These are phyloP conservation scores for Aurelia sp. DNA, from an alignment of 30 jellyfish, hydroid and myxozoan species.

Conservation along the genomic window DNA sequence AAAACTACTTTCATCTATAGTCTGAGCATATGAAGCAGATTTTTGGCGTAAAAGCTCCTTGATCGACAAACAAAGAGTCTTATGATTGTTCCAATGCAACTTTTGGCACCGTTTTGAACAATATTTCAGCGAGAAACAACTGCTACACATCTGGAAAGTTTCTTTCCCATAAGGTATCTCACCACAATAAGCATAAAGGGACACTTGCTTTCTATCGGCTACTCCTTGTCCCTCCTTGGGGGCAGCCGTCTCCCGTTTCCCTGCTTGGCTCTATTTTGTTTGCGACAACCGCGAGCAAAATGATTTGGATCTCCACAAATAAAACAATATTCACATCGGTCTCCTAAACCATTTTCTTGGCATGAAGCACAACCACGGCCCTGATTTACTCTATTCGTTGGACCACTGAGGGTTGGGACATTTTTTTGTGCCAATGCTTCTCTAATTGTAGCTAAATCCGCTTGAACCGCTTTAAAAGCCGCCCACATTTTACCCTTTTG, in stretches of 20 bases:
- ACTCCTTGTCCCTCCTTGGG: too few species aligned
- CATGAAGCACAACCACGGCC: conserved; percentile 19
- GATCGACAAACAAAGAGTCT: conserved; percentile 9
- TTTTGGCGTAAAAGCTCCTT: not conserved
- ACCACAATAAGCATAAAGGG: too few species aligned
- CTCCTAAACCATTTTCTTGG: conserved; percentile 14
- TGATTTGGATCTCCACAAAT: conserved; percentile 15
- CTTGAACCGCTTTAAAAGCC: conserved; percentile 17
- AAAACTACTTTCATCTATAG: not conserved
- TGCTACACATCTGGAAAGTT: too few species aligned
- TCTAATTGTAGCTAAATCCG: not conserved
- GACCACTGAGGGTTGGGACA: not conserved
- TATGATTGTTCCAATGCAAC: conserved; percentile 28
- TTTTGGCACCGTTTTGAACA: too few species aligned
- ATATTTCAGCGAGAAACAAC: too few species aligned
- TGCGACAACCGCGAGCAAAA: conserved; percentile 12
- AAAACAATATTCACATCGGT: conserved; percentile 23
- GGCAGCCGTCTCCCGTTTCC: too few species aligned
- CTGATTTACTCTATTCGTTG: not conserved
- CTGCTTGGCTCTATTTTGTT: not conserved
- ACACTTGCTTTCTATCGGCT: too few species aligned
- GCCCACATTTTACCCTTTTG: conserved; percentile 26
- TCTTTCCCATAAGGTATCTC: too few species aligned
- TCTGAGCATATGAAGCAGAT: not conserved
- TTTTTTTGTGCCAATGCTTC: not conserved